phyloP scores from a whole-genome alignment of 2,797 vertebrate species.

The Myripristis murdjan region DNA sequence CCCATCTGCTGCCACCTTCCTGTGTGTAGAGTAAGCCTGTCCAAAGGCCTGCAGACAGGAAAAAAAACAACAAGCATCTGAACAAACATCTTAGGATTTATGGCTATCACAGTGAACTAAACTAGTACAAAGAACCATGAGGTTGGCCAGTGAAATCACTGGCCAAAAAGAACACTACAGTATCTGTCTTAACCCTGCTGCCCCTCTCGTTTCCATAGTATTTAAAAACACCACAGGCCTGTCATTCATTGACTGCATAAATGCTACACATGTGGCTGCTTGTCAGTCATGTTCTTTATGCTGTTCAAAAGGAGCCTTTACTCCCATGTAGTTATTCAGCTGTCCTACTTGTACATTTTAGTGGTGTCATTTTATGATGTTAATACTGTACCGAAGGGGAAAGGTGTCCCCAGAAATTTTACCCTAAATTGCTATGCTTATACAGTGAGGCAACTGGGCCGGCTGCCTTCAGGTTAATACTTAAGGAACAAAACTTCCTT shows the following conservation, averaged over 20 bases:
- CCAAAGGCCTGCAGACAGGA: constrained; percentile 91
- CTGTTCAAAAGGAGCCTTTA: background rate
- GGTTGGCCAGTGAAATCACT: background rate
- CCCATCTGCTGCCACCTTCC: constrained; percentile 96
- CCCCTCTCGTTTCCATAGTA: background rate
- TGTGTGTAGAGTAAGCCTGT: constrained; percentile 95
- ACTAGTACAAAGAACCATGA: background rate
- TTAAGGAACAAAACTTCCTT: no score
- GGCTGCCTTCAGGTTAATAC: background rate
- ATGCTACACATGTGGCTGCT: background rate
- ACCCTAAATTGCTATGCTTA: background rate
- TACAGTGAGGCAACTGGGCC: background rate
- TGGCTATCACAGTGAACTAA: background rate
- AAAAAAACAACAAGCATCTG: background rate
- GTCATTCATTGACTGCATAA: background rate
- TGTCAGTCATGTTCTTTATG: background rate
- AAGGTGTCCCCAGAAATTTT: background rate
- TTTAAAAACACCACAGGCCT: background rate
- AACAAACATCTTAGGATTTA: background rate
- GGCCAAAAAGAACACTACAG: background rate
- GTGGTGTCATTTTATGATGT: background rate
- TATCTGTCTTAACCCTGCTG: background rate
- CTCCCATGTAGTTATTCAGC: background rate
- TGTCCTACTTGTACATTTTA: background rate
- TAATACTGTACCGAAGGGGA: background rate